Conservation (phyloP, 92 coral and sea anemone species). For the Porites rus region DNA sequence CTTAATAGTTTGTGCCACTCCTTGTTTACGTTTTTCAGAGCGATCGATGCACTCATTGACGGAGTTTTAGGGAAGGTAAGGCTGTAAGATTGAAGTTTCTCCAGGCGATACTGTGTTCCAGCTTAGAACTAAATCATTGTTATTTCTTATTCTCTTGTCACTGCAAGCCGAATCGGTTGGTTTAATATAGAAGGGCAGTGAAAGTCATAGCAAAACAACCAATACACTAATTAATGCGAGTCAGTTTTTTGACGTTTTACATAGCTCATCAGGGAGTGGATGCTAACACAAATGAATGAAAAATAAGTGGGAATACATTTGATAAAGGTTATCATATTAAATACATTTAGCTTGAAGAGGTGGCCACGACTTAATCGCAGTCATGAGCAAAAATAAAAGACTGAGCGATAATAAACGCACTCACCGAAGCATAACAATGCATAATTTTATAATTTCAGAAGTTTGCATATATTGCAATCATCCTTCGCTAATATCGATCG, state of each 20-base stretch:
- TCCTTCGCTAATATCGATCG: constrained; percentile 10
- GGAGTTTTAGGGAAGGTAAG: constrained; percentile 2
- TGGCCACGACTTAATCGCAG: background rate
- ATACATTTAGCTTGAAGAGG: constrained; percentile 3
- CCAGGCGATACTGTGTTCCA: constrained; percentile 11
- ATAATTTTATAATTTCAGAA: constrained; percentile 5
- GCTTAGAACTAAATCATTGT: background rate
- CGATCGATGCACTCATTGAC: background rate
- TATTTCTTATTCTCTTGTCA: constrained; percentile 11
- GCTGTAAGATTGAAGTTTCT: constrained; percentile 4
- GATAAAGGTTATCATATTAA: background rate
- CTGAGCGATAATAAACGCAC: constrained; percentile 8
- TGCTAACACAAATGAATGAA: constrained; percentile 9
- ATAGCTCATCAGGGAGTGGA: constrained; percentile 13
- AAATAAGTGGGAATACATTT: background rate
- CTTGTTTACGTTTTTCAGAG: constrained; percentile 1
- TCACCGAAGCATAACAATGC: constrained; percentile 8
- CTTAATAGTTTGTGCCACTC: constrained; percentile 14
- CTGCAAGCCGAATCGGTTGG: constrained; percentile 13
- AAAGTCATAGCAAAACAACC: constrained; percentile 1
- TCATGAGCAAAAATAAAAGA: background rate
- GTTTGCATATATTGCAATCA: background rate
- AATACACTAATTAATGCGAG: background rate
- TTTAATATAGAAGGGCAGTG: constrained; percentile 1
- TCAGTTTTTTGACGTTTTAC: background rate